Conservation (phyloP, 2,888 invertebrate genomes). For the Gnatocerus cornutus region DNA sequence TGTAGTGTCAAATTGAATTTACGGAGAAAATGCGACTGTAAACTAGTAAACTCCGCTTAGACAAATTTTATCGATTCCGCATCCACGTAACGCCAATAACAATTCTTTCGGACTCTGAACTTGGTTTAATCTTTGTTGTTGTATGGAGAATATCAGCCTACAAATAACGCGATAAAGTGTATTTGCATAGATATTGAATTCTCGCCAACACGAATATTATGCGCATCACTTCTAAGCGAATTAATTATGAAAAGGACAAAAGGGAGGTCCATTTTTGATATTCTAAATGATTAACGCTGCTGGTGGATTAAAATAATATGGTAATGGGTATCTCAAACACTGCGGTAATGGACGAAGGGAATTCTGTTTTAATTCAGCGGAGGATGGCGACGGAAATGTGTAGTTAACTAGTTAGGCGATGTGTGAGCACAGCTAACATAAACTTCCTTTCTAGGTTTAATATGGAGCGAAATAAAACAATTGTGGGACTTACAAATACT, state of each 20-base stretch:
- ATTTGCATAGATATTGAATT: conserved; percentile 6
- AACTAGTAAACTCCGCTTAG: too few relatives aligned
- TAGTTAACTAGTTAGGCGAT: conserved; percentile 25
- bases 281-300: conserved; percentile 5
- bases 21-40: too few relatives aligned
- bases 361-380: conserved; percentile 27
- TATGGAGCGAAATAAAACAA: too few relatives aligned
- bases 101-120: too few relatives aligned
- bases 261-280: conserved; percentile 10
- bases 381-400: conserved; percentile 21
- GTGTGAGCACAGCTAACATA: conserved; percentile 25
- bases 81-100: too few relatives aligned
- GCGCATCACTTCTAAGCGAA: conserved; percentile 1
- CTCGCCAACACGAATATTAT: neutral
- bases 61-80: too few relatives aligned
- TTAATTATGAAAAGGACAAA: too few relatives aligned
- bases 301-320: conserved; percentile 17
- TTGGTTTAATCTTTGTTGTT: too few relatives aligned
- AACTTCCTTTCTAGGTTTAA: conserved; percentile 80
- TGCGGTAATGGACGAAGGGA: conserved; percentile 16
- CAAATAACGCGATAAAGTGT: neutral
- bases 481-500: too few relatives aligned
- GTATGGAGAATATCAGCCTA: too few relatives aligned
- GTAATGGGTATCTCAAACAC: conserved; percentile 2
- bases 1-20: too few relatives aligned